A percentile compares a stretch with the other conserved stretches of the same genome.
phyloP scores from a whole-genome alignment of 2,888 invertebrate genomes.

The Eupeodes latifasciatus region DNA sequence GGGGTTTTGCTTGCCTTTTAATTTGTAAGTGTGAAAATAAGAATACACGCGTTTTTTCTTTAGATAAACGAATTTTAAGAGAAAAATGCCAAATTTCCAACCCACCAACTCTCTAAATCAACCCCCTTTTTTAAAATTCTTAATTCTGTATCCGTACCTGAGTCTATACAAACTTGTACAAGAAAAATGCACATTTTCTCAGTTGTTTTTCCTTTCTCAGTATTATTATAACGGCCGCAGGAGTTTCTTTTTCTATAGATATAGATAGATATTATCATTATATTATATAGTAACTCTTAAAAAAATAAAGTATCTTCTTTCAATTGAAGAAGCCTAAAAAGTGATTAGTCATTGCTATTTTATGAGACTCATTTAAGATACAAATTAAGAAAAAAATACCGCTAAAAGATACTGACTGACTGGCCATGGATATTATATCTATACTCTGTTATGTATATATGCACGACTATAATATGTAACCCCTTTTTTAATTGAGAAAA shows the following conservation, averaged over 20 bases:
- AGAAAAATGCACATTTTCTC: constrained; percentile 46
- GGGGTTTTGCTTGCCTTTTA: no score
- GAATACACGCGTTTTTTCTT: no score
- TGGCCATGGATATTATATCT: constrained; percentile 3
- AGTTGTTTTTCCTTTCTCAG: constrained; percentile 52
- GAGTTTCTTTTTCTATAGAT: constrained; percentile 18
- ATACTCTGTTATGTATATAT: no score
- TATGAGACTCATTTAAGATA: constrained; percentile 36
- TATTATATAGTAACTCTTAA: not conserved
- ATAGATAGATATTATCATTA: not conserved
- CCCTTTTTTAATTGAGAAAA: constrained; percentile 65
- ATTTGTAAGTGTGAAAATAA: no score
- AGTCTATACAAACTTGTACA: not conserved
- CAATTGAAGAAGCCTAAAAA: constrained; percentile 67
- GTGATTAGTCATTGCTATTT: constrained; percentile 64
- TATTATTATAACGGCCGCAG: constrained; percentile 61
- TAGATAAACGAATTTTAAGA: no score
- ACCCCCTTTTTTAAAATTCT: not conserved
- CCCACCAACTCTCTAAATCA: not conserved
- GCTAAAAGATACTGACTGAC: not conserved
- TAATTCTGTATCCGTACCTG: not conserved
- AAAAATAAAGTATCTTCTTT: constrained; percentile 62
- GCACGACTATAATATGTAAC: constrained; percentile 32
- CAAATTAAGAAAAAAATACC: constrained; percentile 25
- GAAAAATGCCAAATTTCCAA: no score